Conservation (phyloP, 1,140 invertebrate species). For the Brachystomella parvula region DNA sequence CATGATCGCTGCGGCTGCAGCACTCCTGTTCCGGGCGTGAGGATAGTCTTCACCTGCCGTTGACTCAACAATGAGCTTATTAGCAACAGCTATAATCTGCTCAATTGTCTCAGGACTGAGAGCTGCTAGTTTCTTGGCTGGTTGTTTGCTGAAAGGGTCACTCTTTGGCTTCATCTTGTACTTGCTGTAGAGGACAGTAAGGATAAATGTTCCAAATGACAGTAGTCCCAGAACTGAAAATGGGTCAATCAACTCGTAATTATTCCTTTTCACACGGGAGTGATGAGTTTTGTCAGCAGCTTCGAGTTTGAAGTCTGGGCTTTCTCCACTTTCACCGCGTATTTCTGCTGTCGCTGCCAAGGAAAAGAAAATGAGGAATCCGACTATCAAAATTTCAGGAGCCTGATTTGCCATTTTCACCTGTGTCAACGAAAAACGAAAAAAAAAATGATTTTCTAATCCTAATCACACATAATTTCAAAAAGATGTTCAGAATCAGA, state of each 20-base stretch:
- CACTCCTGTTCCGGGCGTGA: too few species aligned
- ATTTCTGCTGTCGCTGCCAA: background rate
- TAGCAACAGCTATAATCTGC: background rate
- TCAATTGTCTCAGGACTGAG: background rate
- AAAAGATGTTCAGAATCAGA: background rate
- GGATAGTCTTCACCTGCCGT: background rate
- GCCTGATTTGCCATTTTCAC: background rate
- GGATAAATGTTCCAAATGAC: background rate
- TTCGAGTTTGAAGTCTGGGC: background rate
- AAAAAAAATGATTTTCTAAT: too few species aligned
- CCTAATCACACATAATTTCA: background rate
- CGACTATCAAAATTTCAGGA: background rate
- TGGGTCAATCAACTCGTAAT: background rate
- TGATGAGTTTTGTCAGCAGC: background rate
- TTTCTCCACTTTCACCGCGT: too few species aligned
- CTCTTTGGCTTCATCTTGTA: background rate
- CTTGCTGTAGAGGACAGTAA: conserved; percentile 1
- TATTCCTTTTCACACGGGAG: background rate
- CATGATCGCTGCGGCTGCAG: too few species aligned
- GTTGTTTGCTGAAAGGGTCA: background rate
- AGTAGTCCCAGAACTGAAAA: background rate
- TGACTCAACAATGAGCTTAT: background rate
- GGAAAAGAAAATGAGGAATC: background rate
- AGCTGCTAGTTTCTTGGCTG: background rate
- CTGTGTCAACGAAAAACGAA: background rate